These are phyloP conservation scores for Sphaerodactylus townsendi DNA, from an alignment of 2,113 vertebrate genomes.

Conservation along the genomic window DNA sequence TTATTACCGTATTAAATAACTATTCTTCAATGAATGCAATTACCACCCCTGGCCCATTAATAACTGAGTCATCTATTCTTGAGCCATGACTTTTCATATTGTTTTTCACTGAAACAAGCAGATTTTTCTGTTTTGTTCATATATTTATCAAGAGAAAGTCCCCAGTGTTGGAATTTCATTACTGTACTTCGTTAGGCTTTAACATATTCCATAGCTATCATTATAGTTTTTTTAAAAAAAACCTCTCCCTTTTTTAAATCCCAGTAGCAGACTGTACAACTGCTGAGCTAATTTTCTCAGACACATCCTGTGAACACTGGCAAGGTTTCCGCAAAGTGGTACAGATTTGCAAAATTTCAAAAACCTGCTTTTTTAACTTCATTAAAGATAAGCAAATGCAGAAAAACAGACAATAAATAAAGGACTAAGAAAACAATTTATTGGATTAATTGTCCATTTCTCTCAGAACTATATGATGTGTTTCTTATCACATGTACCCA, in stretches of 20 bases:
- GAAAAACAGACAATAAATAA: background rate
- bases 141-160: slow-evolving; percentile 4
- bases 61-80: background rate
- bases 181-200: background rate
- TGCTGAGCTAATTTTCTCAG: background rate
- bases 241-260: background rate
- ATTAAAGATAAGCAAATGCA: background rate
- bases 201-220: background rate
- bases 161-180: background rate
- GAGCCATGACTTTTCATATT: background rate
- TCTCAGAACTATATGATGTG: background rate
- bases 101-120: background rate
- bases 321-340: background rate
- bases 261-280: background rate
- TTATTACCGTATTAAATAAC: too few relatives aligned
- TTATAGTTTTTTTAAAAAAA: background rate
- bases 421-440: background rate
- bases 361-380: background rate
- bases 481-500: too few relatives aligned
- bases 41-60: background rate
- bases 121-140: background rate
- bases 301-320: background rate
- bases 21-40: too few relatives aligned
- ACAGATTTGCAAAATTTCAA: background rate
- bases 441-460: background rate